Evolutionary conservation across 35 echinoderm and acorn worm species (phyloP).

Genomic region (Lytechinus pictus): DNA sequence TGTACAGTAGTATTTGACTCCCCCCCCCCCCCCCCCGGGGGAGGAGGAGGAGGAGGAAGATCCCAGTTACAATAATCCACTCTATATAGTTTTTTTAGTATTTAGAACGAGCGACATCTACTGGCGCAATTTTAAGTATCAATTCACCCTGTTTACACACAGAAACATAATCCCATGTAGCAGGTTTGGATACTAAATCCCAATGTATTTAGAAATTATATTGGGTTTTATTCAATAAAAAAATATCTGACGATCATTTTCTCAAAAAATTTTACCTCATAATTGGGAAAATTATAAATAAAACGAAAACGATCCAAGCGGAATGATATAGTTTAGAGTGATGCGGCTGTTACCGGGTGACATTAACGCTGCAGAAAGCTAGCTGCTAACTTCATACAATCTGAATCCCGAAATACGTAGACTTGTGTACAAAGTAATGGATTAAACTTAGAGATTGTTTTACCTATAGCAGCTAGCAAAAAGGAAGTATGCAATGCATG

Average conservation of each 20-base stretch:
- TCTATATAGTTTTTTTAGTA: background rate
- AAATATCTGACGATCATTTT: background rate
- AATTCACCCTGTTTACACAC: background rate
- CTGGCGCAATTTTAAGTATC: background rate
- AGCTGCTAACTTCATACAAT: background rate
- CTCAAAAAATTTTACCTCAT: background rate
- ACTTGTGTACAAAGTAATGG: background rate
- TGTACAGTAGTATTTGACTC: too few relatives aligned
- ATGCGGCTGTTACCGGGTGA: slow-evolving; percentile 34
- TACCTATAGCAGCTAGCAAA: background rate
- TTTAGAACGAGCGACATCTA: slow-evolving; percentile 19
- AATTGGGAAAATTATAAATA: background rate
- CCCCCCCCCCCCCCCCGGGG: too few relatives aligned
- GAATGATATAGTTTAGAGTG: slow-evolving; percentile 41
- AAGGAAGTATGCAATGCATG: background rate
- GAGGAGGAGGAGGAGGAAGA: too few relatives aligned
- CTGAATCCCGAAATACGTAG: background rate
- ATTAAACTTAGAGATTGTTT: background rate
- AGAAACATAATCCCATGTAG: background rate
- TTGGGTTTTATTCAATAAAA: background rate
- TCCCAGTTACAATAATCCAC: too few relatives aligned
- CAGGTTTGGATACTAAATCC: background rate
- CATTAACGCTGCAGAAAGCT: slow-evolving; percentile 21
- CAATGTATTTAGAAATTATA: background rate
- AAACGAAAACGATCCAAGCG: background rate